Evolutionary conservation across 2,797 vertebrate species (phyloP).

Genomic region (Octomys mimax): DNA sequence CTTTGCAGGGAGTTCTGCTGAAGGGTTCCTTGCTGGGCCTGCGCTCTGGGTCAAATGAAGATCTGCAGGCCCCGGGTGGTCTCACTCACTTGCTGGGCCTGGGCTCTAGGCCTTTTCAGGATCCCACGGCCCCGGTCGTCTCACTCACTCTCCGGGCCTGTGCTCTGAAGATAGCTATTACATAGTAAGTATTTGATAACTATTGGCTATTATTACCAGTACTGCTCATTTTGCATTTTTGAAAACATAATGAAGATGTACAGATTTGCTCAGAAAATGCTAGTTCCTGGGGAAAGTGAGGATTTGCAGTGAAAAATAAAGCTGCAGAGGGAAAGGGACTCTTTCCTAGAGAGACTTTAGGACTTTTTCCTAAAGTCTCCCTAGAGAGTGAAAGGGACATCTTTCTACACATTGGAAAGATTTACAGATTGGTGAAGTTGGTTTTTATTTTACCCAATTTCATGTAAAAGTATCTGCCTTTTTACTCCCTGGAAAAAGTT

Average conservation of each 20-base stretch:
- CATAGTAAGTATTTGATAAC: slow-evolving; percentile 41
- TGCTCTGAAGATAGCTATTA: too few species aligned
- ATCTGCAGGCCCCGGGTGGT: too few species aligned
- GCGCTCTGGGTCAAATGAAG: too few species aligned
- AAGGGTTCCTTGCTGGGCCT: too few species aligned
- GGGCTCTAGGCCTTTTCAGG: too few species aligned
- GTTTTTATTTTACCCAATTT: slow-evolving; percentile 1
- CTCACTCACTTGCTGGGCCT: too few species aligned
- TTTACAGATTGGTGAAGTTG: slow-evolving; percentile 12
- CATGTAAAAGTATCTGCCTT: slow-evolving; percentile 13
- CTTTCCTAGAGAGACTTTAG: too few species aligned
- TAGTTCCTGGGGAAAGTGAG: neutral
- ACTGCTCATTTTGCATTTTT: slow-evolving; percentile 10
- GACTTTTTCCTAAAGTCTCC: too few species aligned
- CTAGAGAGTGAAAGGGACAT: neutral
- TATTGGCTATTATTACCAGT: neutral
- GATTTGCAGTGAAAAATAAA: slow-evolving; percentile 42
- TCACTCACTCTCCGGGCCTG: too few species aligned
- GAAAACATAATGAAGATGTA: slow-evolving; percentile 54
- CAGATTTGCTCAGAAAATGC: slow-evolving; percentile 36
- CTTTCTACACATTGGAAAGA: neutral
- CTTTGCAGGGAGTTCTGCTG: too few species aligned
- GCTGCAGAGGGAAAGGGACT: neutral
- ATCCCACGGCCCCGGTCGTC: too few species aligned
- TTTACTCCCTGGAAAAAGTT: neutral